Evolutionary conservation across 2,888 invertebrate genomes (phyloP).

Genomic region (Brachyopa scutellaris): DNA sequence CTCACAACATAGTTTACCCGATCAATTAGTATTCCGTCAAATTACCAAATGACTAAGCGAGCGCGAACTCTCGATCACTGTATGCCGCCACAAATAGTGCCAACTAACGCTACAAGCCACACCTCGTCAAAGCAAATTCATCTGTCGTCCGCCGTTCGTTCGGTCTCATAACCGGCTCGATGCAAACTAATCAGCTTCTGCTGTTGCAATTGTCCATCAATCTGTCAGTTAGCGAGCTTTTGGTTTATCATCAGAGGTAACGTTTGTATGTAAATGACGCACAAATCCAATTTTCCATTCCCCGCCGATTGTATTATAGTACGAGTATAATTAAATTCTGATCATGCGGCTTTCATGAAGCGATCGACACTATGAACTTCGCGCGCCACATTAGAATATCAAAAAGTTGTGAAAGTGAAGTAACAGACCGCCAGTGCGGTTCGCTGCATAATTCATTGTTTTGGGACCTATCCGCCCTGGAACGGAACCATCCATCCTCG

Average conservation of each 20-base stretch:
- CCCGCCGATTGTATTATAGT: constrained; percentile 33
- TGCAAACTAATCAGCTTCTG: constrained; percentile 64
- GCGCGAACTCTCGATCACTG: constrained; percentile 41
- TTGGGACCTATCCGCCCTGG: constrained; percentile 44
- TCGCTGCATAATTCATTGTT: constrained; percentile 64
- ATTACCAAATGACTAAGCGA: constrained; percentile 53
- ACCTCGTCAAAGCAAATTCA: constrained; percentile 33
- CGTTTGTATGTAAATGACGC: too few relatives aligned
- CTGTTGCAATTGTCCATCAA: constrained; percentile 57
- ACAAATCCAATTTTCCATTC: constrained; percentile 60
- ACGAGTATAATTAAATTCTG: constrained; percentile 72
- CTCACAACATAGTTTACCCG: constrained; percentile 38
- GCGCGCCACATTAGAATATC: constrained; percentile 67
- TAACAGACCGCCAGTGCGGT: constrained; percentile 36
- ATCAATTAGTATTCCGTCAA: constrained; percentile 62
- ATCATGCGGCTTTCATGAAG: constrained; percentile 53
- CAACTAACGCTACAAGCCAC: not conserved
- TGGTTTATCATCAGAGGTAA: constrained; percentile 56
- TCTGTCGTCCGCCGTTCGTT: constrained; percentile 6
- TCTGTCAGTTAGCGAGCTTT: constrained; percentile 29
- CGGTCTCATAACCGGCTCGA: constrained; percentile 65
- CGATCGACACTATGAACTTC: constrained; percentile 45
- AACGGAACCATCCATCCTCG: constrained; percentile 30
- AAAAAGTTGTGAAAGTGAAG: constrained; percentile 66
- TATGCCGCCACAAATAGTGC: constrained; percentile 43